Conservation (phyloP, 2,797 vertebrate species). For the Natrix natrix region DNA sequence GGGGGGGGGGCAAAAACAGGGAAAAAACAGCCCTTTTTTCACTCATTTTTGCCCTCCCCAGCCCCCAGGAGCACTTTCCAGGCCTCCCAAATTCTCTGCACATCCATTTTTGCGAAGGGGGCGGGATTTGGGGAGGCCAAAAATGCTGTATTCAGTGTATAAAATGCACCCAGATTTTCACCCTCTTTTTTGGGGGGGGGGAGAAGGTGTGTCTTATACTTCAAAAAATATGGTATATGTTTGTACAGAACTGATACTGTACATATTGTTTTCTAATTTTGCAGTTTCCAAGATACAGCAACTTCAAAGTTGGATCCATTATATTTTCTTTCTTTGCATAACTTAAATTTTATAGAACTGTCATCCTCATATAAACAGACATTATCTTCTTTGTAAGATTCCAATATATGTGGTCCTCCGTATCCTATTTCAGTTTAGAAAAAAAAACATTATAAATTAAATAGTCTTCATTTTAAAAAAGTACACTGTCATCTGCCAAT, state of each 20-base stretch:
- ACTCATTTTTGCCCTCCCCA: too few species aligned
- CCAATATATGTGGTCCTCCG: constrained; percentile 39
- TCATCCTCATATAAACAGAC: constrained; percentile 28
- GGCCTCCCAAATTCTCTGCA: too few species aligned
- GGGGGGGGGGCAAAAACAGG: too few species aligned
- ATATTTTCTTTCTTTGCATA: neutral
- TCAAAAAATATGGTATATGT: neutral
- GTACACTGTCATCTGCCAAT: constrained; percentile 68
- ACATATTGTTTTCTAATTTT: neutral
- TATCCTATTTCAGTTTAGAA: constrained; percentile 47
- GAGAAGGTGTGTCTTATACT: too few species aligned
- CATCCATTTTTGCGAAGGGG: too few species aligned
- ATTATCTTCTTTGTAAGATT: constrained; percentile 39
- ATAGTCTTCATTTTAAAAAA: constrained; percentile 39
- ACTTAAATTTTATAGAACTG: constrained; percentile 34
- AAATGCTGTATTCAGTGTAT: too few species aligned
- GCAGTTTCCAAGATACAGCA: constrained; percentile 26
- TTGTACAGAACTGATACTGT: neutral
- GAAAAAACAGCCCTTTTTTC: too few species aligned
- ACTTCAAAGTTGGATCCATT: constrained; percentile 1
- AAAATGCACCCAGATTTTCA: too few species aligned
- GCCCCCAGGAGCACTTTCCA: too few species aligned
- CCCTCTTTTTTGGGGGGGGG: too few species aligned
- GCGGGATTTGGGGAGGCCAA: too few species aligned
- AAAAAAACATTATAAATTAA: constrained; percentile 34